A percentile compares a stretch with the other conserved stretches of the same genome.
Evolutionary conservation across 1,140 invertebrate genomes (phyloP).

Genomic region (Zaprionus ghesquierei): DNA sequence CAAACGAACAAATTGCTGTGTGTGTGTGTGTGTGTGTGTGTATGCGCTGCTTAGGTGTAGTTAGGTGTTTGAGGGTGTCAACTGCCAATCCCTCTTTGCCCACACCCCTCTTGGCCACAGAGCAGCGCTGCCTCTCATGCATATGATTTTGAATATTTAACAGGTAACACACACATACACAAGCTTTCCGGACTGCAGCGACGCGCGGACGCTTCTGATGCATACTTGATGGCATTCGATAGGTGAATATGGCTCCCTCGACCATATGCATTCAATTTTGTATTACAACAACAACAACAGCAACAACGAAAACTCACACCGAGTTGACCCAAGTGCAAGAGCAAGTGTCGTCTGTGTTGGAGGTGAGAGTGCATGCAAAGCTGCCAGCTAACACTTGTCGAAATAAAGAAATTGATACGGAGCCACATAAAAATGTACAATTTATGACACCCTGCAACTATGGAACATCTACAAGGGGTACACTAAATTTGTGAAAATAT

Average conservation of each 20-base stretch:
- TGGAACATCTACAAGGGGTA: no score
- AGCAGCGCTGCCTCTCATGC: slow-evolving; percentile 52
- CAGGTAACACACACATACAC: slow-evolving; percentile 44
- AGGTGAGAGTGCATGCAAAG: neutral
- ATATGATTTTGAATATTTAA: slow-evolving; percentile 80
- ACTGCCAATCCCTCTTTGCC: slow-evolving; percentile 8
- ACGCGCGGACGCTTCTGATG: slow-evolving; percentile 56
- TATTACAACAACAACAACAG: neutral
- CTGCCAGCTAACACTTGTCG: neutral
- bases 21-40: slow-evolving; percentile 8
- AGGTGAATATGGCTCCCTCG: slow-evolving; percentile 14
- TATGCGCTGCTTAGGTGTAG: neutral
- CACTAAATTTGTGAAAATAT: no score
- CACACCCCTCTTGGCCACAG: neutral
- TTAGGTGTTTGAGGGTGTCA: slow-evolving; percentile 40
- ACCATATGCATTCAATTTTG: slow-evolving; percentile 20
- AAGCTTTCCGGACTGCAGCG: slow-evolving; percentile 49
- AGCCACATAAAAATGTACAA: no score
- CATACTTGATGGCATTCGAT: slow-evolving; percentile 62
- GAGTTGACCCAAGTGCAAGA: neutral
- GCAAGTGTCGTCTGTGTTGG: neutral
- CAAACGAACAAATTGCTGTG: slow-evolving; percentile 63
- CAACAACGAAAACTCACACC: neutral
- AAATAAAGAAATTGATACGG: neutral
- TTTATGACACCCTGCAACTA: no score